Conservation (phyloP, 1,140 invertebrate species). For the Drosophila teissieri region DNA sequence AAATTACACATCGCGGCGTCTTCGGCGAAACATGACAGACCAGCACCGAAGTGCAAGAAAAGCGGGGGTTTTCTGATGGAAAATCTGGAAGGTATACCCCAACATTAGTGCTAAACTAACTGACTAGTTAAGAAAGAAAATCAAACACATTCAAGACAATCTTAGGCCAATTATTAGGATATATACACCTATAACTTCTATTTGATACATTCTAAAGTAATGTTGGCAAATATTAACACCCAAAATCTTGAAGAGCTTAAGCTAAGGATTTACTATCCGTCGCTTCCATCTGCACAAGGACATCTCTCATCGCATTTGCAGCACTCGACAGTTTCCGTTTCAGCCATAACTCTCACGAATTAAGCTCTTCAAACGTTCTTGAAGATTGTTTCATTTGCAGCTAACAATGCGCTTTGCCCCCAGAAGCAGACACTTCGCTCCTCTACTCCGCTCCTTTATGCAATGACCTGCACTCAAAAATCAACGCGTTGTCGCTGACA, state of each 20-base stretch:
- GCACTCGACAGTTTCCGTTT: conserved; percentile 32
- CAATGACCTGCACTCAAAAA: conserved; percentile 66
- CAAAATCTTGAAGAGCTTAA: neutral
- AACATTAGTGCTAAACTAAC: too few species aligned
- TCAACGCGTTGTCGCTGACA: conserved; percentile 34
- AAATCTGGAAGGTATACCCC: neutral
- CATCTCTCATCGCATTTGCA: conserved; percentile 14
- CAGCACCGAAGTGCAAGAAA: conserved; percentile 11
- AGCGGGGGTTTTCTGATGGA: neutral
- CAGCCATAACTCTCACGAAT: conserved; percentile 35
- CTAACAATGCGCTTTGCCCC: conserved; percentile 38
- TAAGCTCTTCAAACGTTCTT: conserved; percentile 29
- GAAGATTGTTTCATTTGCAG: conserved; percentile 33
- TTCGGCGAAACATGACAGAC: conserved; percentile 17
- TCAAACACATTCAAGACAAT: too few species aligned
- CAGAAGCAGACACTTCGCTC: conserved; percentile 38
- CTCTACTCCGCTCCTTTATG: conserved; percentile 39
- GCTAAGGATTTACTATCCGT: neutral
- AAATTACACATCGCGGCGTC: conserved; percentile 65
- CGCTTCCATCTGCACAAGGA: conserved; percentile 16
- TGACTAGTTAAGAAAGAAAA: neutral
- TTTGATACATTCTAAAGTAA: too few species aligned
- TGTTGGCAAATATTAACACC: too few species aligned
- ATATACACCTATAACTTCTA: too few species aligned
- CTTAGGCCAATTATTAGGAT: too few species aligned